Conservation (phyloP, 1,140 invertebrate genomes). For the Neoseiulus cucumeris region DNA sequence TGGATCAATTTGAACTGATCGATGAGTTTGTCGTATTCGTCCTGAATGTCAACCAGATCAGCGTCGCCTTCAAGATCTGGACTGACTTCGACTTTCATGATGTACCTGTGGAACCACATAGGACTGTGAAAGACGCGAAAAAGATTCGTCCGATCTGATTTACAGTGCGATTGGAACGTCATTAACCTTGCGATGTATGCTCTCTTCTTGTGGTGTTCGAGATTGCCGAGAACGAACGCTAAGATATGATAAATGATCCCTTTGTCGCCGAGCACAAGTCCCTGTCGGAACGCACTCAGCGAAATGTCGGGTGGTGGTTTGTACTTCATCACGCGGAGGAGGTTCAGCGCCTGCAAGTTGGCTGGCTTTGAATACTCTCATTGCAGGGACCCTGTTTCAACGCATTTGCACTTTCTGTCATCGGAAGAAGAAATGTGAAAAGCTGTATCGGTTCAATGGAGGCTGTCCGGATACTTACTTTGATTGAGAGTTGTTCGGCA, state of each 20-base stretch:
- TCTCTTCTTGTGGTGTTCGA: slow-evolving; percentile 50
- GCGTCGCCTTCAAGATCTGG: slow-evolving; percentile 53
- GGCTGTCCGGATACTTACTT: slow-evolving; percentile 4
- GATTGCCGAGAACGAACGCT: slow-evolving; percentile 50
- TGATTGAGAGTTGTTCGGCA: slow-evolving; percentile 27
- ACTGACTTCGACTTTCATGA: slow-evolving; percentile 53
- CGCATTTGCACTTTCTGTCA: too few species aligned
- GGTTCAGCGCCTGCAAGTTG: slow-evolving; percentile 25
- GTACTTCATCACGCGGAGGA: slow-evolving; percentile 44
- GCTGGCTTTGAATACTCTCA: too few species aligned
- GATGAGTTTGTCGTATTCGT: slow-evolving; percentile 49
- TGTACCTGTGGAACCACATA: background rate
- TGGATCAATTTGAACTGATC: slow-evolving; percentile 61
- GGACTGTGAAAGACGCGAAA: too few species aligned
- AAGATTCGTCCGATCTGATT: too few species aligned
- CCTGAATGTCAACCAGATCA: slow-evolving; percentile 37
- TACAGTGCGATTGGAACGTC: slow-evolving; percentile 16
- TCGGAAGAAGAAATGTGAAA: too few species aligned
- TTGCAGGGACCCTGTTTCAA: too few species aligned
- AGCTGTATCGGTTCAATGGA: too few species aligned
- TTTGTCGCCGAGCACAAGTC: slow-evolving; percentile 49
- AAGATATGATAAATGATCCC: slow-evolving; percentile 51
- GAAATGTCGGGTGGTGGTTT: slow-evolving; percentile 32
- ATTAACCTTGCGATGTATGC: slow-evolving; percentile 55
- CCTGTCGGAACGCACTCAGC: slow-evolving; percentile 37